Evolutionary conservation across 1,140 invertebrate genomes (phyloP), one percentile per base, ranked within the genome.

Genomic region (Paracyclopina nana): DNA sequence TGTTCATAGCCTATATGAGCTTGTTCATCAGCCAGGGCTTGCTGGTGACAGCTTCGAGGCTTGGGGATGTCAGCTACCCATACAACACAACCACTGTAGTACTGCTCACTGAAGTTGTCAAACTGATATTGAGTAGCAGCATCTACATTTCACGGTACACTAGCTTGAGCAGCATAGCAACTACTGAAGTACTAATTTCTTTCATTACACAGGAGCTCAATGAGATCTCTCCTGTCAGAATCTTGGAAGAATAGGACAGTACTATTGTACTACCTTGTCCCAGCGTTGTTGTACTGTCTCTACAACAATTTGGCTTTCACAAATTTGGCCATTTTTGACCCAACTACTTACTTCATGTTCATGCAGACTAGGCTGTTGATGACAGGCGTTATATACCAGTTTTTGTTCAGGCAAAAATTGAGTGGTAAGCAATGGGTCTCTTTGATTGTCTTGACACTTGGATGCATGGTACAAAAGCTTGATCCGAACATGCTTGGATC

Each of bases 271-370:
- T 96, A 96, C 60, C 80, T 90, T 67, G 74, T 94, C 49, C 88
- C 88, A 38, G 79, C 87, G 5, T 72, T 81, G 57, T 66, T 94
- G 25, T 96, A 96, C 63, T 91, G 85, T 61, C 67, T 94, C 3
- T 95, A 95, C 66, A 95, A 96, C 62, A 94, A 94, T 68, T 70
- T 96, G 56, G 75, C 85, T 9, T 96, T 91, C 68, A 71, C 83
- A 18, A 94, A 92, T 69, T 67, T 95, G 54, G 76, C 80, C 16
- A 74, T 72, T 20, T 94, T 90, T 68, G 88, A 94, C 63, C 87
- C 88, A 5, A 92, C 88, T 6, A 90, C 87, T 6, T 94, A 96
- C 61, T 91, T 82, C 63, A 67, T 94, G 22, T 66, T 94, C n/a
- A 68, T 96, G 6, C 88, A 96, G 66, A 74, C 94, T 46, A 68